phyloP scores from a whole-genome alignment of 1,140 invertebrate species.

The Oreohelix idahoensis region DNA sequence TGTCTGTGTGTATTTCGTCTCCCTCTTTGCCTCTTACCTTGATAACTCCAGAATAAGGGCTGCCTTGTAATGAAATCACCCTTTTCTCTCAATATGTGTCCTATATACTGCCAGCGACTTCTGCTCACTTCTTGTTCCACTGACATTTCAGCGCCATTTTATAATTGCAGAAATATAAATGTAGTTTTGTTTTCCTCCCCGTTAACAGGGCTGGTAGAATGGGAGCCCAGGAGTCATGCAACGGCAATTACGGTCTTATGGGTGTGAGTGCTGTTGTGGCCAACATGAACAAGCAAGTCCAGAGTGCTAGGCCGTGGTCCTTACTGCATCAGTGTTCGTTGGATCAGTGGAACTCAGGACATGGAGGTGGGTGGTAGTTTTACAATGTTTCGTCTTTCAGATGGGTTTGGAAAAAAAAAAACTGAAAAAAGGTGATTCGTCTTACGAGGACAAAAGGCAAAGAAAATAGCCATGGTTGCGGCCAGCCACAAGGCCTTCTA shows the following conservation, averaged over 20 bases:
- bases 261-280: constrained; percentile 62
- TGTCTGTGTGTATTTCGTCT: no score
- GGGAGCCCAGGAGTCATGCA: constrained; percentile 67
- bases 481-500: no score
- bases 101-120: not conserved
- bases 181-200: not conserved
- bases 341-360: constrained; percentile 71
- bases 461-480: no score
- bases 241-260: constrained; percentile 64
- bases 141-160: not conserved
- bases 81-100: not conserved
- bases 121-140: not conserved
- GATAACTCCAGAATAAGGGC: no score
- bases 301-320: constrained; percentile 65
- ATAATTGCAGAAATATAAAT: not conserved
- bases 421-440: no score
- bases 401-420: no score
- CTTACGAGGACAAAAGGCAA: no score
- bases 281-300: constrained; percentile 66
- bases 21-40: no score
- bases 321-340: constrained; percentile 70
- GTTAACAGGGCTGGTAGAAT: constrained; percentile 47
- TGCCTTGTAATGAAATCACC: no score
- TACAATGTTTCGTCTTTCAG: no score
- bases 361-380: no score